Evolutionary conservation across 2,797 vertebrate species (phyloP).

Genomic region (Prunella strophiata): DNA sequence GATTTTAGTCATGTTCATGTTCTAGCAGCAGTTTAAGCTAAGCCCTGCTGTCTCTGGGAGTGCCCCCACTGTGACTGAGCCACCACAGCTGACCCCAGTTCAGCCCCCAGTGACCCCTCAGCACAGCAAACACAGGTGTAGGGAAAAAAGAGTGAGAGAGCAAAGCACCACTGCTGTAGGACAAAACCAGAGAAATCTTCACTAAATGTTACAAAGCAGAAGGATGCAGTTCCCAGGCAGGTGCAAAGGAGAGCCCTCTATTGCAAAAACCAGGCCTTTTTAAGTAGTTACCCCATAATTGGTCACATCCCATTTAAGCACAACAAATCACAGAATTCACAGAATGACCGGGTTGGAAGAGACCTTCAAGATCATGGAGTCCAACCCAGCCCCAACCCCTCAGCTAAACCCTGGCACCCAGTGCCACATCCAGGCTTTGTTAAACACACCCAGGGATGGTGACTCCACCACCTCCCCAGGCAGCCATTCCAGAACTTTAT

Average conservation of each 20-base stretch:
- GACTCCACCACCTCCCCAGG: too few species aligned
- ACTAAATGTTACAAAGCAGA: neutral
- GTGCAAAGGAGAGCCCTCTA: neutral
- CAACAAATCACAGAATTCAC: neutral
- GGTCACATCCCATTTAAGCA: too few species aligned
- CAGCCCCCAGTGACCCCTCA: neutral
- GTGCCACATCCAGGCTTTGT: too few species aligned
- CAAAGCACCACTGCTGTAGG: neutral
- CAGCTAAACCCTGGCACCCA: too few species aligned
- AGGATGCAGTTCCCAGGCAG: neutral
- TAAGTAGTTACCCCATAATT: neutral
- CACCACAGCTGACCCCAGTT: rapidly evolving
- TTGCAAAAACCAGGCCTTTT: neutral
- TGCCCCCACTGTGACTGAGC: neutral
- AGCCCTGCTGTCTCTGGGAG: neutral
- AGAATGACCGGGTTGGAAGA: too few species aligned
- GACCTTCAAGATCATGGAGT: too few species aligned
- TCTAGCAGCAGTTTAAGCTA: neutral
- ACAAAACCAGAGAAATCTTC: neutral
- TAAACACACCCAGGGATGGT: too few species aligned
- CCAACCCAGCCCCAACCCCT: too few species aligned
- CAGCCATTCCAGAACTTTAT: too few species aligned
- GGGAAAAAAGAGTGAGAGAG: neutral
- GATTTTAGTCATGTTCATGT: neutral
- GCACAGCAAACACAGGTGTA: neutral